These are phyloP conservation scores for Nasonovia ribisnigri DNA, from an alignment of 2,888 invertebrate genomes.

Conservation along the genomic window DNA sequence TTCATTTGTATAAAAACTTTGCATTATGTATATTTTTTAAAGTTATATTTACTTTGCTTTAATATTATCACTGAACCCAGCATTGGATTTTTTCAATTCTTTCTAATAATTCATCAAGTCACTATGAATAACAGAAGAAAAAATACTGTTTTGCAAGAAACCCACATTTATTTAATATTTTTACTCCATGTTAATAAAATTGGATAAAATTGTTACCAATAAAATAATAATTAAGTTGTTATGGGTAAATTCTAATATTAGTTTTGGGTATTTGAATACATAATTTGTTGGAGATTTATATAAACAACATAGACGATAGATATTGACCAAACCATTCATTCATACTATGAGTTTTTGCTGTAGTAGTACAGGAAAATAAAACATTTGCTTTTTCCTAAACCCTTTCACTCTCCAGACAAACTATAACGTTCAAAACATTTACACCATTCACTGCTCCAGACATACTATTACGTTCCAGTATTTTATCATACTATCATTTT, in stretches of 20 bases:
- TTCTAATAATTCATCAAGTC: neutral
- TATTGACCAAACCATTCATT: neutral
- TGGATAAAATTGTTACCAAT: neutral
- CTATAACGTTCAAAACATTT: no score
- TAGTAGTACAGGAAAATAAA: neutral
- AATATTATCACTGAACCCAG: neutral
- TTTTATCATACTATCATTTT: no score
- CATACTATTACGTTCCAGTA: no score
- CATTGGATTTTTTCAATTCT: neutral
- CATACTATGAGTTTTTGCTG: neutral
- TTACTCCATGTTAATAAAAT: neutral
- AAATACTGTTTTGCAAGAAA: neutral
- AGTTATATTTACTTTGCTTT: neutral
- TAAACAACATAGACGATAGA: neutral
- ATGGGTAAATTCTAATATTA: neutral
- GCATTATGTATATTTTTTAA: neutral
- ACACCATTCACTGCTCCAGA: no score
- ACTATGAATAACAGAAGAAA: neutral
- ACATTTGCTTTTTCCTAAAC: no score
- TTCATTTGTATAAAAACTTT: neutral
- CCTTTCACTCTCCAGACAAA: neutral
- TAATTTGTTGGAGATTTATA: neutral
- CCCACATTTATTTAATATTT: neutral
- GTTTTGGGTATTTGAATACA: neutral
- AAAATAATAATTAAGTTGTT: neutral